phyloP scores from a whole-genome alignment of 2,113 vertebrate genomes.

The Carassius gibelio region DNA sequence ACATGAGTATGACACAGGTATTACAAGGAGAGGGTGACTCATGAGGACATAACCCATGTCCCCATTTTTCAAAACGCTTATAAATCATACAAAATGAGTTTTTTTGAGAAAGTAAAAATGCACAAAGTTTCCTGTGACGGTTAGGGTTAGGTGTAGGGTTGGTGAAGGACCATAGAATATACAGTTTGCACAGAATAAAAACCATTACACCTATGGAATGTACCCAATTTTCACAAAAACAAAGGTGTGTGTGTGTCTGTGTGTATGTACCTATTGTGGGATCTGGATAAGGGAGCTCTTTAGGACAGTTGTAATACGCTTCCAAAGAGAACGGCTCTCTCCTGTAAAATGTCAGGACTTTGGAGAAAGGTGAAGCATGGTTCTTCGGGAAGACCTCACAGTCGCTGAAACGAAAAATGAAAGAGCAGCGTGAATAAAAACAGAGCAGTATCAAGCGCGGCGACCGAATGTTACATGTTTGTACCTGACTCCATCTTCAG shows the following conservation, averaged over 20 bases:
- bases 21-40: no score
- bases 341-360: constrained; percentile 96
- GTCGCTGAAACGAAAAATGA: constrained; percentile 77
- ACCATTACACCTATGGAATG: no score
- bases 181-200: no score
- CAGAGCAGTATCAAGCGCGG: not conserved
- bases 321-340: constrained; percentile 94
- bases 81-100: no score
- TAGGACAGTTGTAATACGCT: constrained; percentile 87
- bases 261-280: constrained; percentile 85
- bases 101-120: no score
- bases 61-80: no score
- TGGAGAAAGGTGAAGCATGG: constrained; percentile 93
- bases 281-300: constrained; percentile 91
- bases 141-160: no score
- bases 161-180: no score
- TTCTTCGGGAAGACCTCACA: constrained; percentile 95
- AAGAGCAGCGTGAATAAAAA: not conserved
- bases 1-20: no score
- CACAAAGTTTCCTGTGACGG: no score
- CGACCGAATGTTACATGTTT: not conserved
- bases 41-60: no score
- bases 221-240: no score
- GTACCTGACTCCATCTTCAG: constrained; percentile 92
- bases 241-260: not conserved